Evolutionary conservation across 2,888 invertebrate species (phyloP), one percentile per base, ranked within the genome.

Genomic region (Xestoiulus laeticollis): DNA sequence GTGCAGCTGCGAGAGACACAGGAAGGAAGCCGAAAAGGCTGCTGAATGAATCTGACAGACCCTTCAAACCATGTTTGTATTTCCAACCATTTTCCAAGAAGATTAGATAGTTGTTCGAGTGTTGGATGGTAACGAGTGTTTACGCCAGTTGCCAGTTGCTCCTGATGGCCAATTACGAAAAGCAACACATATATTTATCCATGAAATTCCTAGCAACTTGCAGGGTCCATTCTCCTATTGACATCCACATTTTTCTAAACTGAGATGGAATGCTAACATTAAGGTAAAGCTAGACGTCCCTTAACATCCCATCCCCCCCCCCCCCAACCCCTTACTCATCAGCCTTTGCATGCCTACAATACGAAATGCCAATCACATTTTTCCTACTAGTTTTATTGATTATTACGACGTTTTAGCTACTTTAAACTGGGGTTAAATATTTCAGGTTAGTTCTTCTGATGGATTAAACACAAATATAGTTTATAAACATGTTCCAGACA

Each of bases 41-140:
- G n/a, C 26, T 68, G 68, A 68, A 68, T 68, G 68, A 68, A 68
- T 68, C 26, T 68, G 68, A 68, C 68, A 68, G 68, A 5, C 53
- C 53, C 53, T 59, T 59, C 48, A 59, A 5, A 59, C 4, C 16
- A 5, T 59, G 53, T n/a, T 59, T 59, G 53, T 1, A 59, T 59
- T 59, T 59, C n/a, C 19, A 59, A n/a, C 1, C 53, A n/a, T 59
- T 59, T 59, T 59, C 19, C 3, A 19, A 1, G 26, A 68, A 2
- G 4, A 68, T 22, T 68, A 68, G 68, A 68, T 68, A 22, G 68
- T 19, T 68, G 68, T 26, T 68, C 68, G 68, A 22, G 68, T 68
- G 68, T 8, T 26, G 26, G 26, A 68, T 68, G 26, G 68, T 26
- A 68, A 68, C 22, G 68, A 68, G 68, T 68, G 68, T 68, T 68